phyloP scores from a whole-genome alignment of 2,797 vertebrate genomes.

The Ptychobarbus kaznakovi region DNA sequence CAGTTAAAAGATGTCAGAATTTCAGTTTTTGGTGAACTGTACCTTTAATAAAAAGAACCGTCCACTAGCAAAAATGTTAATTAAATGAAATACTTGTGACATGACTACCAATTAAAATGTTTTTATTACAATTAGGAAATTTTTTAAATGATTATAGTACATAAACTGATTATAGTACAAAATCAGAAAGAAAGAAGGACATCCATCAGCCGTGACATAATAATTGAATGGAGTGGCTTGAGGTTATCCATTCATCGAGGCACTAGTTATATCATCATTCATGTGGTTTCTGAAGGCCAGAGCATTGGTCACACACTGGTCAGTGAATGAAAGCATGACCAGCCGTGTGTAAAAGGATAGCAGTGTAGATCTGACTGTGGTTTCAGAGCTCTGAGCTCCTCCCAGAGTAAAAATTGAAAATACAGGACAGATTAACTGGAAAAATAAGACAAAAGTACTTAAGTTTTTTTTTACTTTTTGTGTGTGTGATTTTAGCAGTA shows the following conservation, averaged over 20 bases:
- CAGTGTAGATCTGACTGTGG: conserved; percentile 30
- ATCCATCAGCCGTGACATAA: conserved; percentile 24
- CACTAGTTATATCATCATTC: conserved; percentile 29
- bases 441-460: neutral
- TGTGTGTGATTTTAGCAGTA: neutral
- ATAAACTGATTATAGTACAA: neutral
- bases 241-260: conserved; percentile 6
- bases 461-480: neutral
- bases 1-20: neutral
- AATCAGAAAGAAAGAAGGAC: neutral
- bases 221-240: conserved; percentile 18
- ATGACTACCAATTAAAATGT: neutral
- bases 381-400: conserved; percentile 6
- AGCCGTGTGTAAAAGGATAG: conserved; percentile 35
- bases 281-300: conserved; percentile 44
- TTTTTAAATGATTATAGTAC: neutral
- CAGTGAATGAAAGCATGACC: conserved; percentile 5
- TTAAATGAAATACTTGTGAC: neutral
- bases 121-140: neutral
- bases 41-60: neutral
- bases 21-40: neutral
- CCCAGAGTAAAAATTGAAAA: conserved; percentile 5
- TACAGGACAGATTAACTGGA: neutral
- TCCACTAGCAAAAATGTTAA: neutral
- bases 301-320: conserved; percentile 39